Conservation (phyloP, 30 jellyfish, hydroid and myxozoan genomes). For the Sanderia malayensis region DNA sequence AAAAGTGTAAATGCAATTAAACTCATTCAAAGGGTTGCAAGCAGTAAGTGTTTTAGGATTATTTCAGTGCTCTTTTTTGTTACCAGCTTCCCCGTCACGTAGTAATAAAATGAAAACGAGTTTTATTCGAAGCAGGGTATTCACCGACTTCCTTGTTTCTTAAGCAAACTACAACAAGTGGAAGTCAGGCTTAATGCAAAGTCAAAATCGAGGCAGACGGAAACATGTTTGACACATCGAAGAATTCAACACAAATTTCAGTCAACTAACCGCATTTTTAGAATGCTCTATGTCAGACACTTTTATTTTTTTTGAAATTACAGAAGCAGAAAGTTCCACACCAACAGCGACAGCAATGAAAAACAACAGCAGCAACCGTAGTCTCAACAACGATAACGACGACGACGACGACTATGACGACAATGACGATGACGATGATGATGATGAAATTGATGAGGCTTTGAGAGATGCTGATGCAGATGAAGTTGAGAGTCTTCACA, state of each 20-base stretch:
- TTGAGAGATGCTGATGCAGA: slow-evolving; percentile 50
- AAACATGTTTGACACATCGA: too few relatives aligned
- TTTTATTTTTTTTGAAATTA: too few relatives aligned
- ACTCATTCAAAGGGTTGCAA: slow-evolving; percentile 11
- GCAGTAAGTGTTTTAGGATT: too few relatives aligned
- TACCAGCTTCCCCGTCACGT: too few relatives aligned
- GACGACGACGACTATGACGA: neutral
- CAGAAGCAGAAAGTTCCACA: too few relatives aligned
- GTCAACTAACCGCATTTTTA: neutral
- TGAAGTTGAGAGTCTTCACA: slow-evolving; percentile 40
- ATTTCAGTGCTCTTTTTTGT: too few relatives aligned
- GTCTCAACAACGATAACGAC: neutral
- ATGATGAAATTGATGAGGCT: neutral
- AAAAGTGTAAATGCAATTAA: slow-evolving; percentile 4
- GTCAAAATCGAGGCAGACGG: too few relatives aligned
- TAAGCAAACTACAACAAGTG: neutral
- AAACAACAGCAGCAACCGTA: neutral
- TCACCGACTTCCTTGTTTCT: neutral
- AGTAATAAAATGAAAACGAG: too few relatives aligned
- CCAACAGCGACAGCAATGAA: neutral
- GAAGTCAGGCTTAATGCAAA: too few relatives aligned
- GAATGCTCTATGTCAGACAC: neutral
- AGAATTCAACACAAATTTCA: too few relatives aligned
- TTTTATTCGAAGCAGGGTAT: too few relatives aligned
- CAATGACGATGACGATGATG: neutral